These are phyloP conservation scores for Apis laboriosa DNA, from an alignment of 1,140 invertebrate genomes.

Conservation along the genomic window DNA sequence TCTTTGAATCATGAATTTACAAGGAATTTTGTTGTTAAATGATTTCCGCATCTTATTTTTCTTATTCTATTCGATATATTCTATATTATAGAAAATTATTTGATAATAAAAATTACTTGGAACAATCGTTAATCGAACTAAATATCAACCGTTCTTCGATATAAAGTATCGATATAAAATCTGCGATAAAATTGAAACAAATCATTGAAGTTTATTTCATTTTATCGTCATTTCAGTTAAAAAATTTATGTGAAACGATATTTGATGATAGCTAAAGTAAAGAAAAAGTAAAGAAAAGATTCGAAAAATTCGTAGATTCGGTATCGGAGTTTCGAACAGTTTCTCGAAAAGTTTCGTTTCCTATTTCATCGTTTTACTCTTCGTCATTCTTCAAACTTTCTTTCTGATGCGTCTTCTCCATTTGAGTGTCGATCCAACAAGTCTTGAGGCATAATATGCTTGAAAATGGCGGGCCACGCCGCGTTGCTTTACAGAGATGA, in stretches of 20 bases:
- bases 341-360: not conserved
- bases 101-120: too few species aligned
- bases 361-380: not conserved
- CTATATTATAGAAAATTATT: too few species aligned
- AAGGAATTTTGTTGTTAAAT: not conserved
- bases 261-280: too few species aligned
- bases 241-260: too few species aligned
- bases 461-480: not conserved
- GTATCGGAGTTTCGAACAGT: not conserved
- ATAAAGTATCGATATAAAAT: not conserved
- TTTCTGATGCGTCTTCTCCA: not conserved
- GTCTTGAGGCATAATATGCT: not conserved
- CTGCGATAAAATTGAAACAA: not conserved
- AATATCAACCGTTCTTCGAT: not conserved
- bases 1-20: not conserved
- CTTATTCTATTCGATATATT: not conserved
- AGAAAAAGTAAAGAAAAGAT: too few species aligned
- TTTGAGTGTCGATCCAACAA: not conserved
- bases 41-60: not conserved
- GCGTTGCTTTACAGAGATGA: not conserved
- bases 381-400: conserved; percentile 12
- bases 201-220: too few species aligned
- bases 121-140: too few species aligned
- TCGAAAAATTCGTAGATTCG: too few species aligned
- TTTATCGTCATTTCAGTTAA: too few species aligned